phyloP scores from a whole-genome alignment of 2,113 vertebrate species.

The Phoenicopterus ruber region DNA sequence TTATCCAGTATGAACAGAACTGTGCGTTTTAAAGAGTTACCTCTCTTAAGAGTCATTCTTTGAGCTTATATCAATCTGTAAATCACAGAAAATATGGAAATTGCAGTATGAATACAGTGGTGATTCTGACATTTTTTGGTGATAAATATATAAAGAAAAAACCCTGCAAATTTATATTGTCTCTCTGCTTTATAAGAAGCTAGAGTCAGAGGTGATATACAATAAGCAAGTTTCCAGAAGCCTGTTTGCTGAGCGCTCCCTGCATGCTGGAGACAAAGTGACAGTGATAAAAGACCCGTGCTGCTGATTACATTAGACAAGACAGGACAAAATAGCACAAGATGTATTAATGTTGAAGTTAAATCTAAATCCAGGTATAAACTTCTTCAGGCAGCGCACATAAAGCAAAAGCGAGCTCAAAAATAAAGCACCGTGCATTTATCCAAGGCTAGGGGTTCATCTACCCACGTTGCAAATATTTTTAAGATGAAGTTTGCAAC shows the following conservation, averaged over 20 bases:
- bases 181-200: not conserved
- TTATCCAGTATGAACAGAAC: not conserved
- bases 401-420: not conserved
- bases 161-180: not conserved
- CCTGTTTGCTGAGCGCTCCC: constrained; percentile 24
- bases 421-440: not conserved
- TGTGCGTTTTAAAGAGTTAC: not conserved
- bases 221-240: constrained; percentile 44
- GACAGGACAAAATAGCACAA: constrained; percentile 61
- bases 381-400: not conserved
- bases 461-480: not conserved
- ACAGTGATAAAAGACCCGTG: constrained; percentile 64
- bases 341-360: constrained; percentile 67
- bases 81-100: not conserved
- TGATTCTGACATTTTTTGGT: not conserved
- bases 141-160: constrained; percentile 3
- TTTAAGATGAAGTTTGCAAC: not conserved
- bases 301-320: constrained; percentile 62
- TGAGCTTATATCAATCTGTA: not conserved
- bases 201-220: constrained; percentile 53
- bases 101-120: not conserved
- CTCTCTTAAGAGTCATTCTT: not conserved
- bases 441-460: not conserved
- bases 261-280: constrained; percentile 31
- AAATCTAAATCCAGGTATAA: constrained; percentile 59